Evolutionary conservation across 2,888 invertebrate species (phyloP), one percentile per base, ranked within the genome.

Genomic region (Drosophila mayaguana): DNA sequence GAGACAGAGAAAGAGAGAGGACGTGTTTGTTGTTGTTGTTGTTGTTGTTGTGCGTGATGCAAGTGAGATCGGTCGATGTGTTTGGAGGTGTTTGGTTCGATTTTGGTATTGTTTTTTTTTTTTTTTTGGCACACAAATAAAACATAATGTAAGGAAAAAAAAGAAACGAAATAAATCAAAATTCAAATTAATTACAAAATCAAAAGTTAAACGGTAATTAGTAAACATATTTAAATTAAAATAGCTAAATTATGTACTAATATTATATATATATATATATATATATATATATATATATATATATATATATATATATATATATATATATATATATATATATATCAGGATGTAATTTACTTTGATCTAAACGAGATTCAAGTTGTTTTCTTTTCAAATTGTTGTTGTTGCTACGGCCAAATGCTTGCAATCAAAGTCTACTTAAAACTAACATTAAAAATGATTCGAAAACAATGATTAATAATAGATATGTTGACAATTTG

Each of bases 151-250:
- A 86, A 86, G 74, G n/a, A n/a, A 86, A 83, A 78, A 75, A 83
- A 55, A 66, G 72, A 76, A 83, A 83, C 72, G 43, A 81, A 76
- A 82, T 71, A 83, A 79, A 83, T 73, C 63, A 85, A 83, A 83
- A 85, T 62, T 59, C 67, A 86, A 89, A 88, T 88, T 72, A 89
- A 88, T 80, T 77, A 86, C 75, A 76, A 87, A 86, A 83, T 80
- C 51, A 80, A 80, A 75, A 72, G 40, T 42, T 51, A 45, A 78
- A 68, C 45, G 45, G 63, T 79, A 75, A 71, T 64, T 63, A 51
- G 62, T 73, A 50, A 69, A 75, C 62, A 72, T 56, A 45, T 56
- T 63, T 62, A 22, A 25, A 71, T 75, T 50, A 55, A 60, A 60
- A 67, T 54, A 63, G 48, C 14, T 16, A 65, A 72, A 70, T 42